These are phyloP conservation scores for Orchestes rusci DNA, from an alignment of 2,888 invertebrate species.

Conservation along the genomic window DNA sequence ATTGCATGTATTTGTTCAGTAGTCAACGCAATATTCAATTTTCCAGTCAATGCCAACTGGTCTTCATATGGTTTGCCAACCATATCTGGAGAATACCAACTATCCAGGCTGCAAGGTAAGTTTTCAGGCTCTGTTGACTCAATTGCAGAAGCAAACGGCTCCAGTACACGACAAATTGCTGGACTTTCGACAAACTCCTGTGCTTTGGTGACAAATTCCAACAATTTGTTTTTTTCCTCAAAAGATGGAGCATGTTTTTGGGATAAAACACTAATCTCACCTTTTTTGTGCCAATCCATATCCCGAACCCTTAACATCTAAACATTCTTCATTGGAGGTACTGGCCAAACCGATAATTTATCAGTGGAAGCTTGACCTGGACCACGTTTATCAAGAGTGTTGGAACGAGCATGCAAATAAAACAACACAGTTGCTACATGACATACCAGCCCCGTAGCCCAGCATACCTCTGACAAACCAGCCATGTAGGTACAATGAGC, in stretches of 20 bases:
- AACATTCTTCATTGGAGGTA: slow-evolving; percentile 10
- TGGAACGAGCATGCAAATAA: slow-evolving; percentile 11
- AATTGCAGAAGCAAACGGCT: slow-evolving; percentile 4
- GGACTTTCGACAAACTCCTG: too few species aligned
- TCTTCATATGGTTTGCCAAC: not conserved
- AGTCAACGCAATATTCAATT: not conserved
- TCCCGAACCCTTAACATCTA: slow-evolving; percentile 11
- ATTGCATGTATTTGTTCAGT: not conserved
- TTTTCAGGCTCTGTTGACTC: not conserved
- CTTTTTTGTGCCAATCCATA: slow-evolving; percentile 11
- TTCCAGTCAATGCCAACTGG: not conserved
- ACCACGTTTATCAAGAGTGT: too few species aligned
- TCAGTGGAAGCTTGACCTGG: slow-evolving; percentile 10
- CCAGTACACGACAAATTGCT: slow-evolving; percentile 1
- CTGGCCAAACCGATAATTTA: slow-evolving; percentile 7
- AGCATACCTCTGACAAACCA: slow-evolving; percentile 12
- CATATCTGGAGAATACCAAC: not conserved
- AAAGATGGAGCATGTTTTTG: too few species aligned
- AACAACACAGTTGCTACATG: slow-evolving; percentile 16
- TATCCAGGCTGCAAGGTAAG: not conserved
- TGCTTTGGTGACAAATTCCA: too few species aligned
- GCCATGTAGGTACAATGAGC: slow-evolving; percentile 14
- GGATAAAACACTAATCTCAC: too few species aligned
- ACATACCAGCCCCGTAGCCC: too few species aligned
- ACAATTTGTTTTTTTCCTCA: too few species aligned